Conservation (phyloP, 2,113 vertebrate genomes). For the Meriones unguiculatus region DNA sequence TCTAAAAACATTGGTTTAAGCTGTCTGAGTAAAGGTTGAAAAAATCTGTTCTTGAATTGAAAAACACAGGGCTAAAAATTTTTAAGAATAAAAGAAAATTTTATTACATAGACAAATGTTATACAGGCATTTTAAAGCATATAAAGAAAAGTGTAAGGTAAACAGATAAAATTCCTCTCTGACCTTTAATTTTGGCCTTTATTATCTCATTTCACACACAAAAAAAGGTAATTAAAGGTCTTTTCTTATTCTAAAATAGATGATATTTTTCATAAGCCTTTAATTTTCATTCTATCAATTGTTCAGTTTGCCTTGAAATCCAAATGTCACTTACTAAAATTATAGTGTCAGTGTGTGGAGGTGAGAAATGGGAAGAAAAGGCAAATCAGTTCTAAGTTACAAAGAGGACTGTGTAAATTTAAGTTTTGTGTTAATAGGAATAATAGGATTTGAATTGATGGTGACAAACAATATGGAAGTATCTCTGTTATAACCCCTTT, state of each 20-base stretch:
- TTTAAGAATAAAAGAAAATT: constrained; percentile 52
- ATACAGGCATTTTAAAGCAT: constrained; percentile 41
- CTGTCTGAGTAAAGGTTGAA: constrained; percentile 58
- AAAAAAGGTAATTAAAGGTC: not conserved
- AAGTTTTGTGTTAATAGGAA: not conserved
- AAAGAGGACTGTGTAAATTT: not conserved
- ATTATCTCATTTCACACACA: not conserved
- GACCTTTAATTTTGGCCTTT: constrained; percentile 59
- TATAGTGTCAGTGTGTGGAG: not conserved
- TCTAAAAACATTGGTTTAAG: constrained; percentile 58
- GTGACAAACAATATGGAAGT: not conserved
- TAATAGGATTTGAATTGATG: not conserved
- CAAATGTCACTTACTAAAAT: constrained; percentile 46
- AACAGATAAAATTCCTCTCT: not conserved
- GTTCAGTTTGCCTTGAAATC: not conserved
- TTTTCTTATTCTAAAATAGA: not conserved
- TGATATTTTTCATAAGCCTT: not conserved
- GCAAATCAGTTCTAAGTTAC: not conserved
- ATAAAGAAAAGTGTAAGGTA: constrained; percentile 52
- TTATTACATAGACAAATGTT: constrained; percentile 30
- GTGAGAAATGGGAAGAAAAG: not conserved
- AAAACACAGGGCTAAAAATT: not conserved
- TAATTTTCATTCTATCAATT: constrained; percentile 44
- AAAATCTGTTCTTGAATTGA: constrained; percentile 40
- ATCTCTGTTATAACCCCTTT: not conserved